Evolutionary conservation across 2,888 invertebrate genomes (phyloP), one percentile per base, ranked within the genome.

Genomic region (Mesorhabditis sp.): DNA sequence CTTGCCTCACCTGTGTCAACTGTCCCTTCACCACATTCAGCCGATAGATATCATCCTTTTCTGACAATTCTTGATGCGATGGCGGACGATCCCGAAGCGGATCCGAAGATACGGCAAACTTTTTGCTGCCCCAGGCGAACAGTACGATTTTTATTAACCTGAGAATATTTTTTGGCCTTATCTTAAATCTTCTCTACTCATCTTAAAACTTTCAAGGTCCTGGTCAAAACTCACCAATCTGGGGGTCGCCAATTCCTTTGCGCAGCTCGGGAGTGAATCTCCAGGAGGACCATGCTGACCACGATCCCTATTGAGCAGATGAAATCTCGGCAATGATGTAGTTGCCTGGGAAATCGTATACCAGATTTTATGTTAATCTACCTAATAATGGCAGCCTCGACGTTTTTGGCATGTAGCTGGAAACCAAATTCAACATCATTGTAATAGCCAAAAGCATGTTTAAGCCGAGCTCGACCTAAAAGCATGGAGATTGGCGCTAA

Each of bases 361-460:
- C 3, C 2, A 13, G 7, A 10, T 50, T 13, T 50, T 13, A 50
- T 2, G 10, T 50, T 50, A 13, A 13, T 50, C 10, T 4, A 75
- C 77, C 79, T 13, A 80, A 70, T 5, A 80, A 69, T 6, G 79
- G 79, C n/a, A 80, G 72, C 44, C 74, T 65, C 5, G 76, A 75
- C 10, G 79, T 75, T 68, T 80, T 80, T 3, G 79, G 79, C 78
- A 80, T 78, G 77, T 78, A 78, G 68, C 77, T 76, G 13, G 77
- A 72, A 4, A 80, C 78, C 5, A 80, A 68, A 64, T 76, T 76
- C 10, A 80, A 73, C 77, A 80, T 76, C 74, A 80, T 77, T 1
- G 77, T 75, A 65, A 80, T 78, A 6, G 78, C 74, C 15, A 77
- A 75, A 62, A 78, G 77, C 77, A 78, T 77, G 64, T 76, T 80